Base-by-base conservation (phyloP, 2,888 invertebrate species). In the Julus scanicus region DNA sequence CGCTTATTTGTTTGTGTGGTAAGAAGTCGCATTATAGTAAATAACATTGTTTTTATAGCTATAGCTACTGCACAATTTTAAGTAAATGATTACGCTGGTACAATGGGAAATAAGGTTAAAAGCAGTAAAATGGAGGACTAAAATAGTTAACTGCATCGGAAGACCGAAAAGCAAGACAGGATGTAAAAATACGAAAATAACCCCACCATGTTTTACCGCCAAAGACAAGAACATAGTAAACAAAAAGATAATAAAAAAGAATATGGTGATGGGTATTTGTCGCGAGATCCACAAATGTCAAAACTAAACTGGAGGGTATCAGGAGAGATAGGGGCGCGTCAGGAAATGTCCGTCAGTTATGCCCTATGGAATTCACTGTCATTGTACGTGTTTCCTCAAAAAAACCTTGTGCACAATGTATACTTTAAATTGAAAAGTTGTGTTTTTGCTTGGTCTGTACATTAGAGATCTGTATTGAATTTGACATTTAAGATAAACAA, bases 171-270 rank as follows among this genome's bases (percentile, higher is more conserved):
- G 71, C 20, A 71, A 71, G 71, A 20, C 20, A 29, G 71, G 71
- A 71, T 20, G 71, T 71, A 71, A 71, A 71, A 71, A 29, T 71
- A 29, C 71, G 71, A 71, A 71, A 71, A 71, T 71, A 20, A 71
- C 71, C 71, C 71, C 29, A 29, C 71, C 71, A 71, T 20, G 71
- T 71, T 71, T 71, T 71, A 71, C 71, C 71, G 20, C 29, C 71
- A 71, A 71, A 9, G 71, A 71, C 71, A 20, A 71, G 71, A 29
- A 20, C 29, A 71, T 71, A 71, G 71, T 20, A 71, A 71, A 71
- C 71, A 71, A 71, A 29, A 71, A 71, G 71, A 71, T 71, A 71
- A 71, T 71, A 71, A 71, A 71, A 71, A 71, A 71, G 71, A 71
- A 71, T 71, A 71, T 71, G 71, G 71, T 29, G 71, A 71, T 71